These are phyloP conservation scores for Teinopalpus imperialis DNA, from an alignment of 2,888 invertebrate genomes.

Conservation along the genomic window DNA sequence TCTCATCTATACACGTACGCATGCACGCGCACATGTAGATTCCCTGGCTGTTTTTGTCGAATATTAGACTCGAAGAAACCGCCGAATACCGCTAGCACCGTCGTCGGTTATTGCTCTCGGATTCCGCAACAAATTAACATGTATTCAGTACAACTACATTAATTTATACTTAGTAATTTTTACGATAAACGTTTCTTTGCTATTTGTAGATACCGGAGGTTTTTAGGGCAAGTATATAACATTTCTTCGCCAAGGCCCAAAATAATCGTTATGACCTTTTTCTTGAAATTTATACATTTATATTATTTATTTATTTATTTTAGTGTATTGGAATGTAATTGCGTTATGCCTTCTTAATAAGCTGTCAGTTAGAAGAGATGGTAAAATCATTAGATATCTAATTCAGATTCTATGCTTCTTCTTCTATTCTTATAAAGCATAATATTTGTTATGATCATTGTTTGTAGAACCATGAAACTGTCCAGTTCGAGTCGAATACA, in stretches of 20 bases:
- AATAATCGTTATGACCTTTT: slow-evolving; percentile 11
- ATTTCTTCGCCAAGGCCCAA: not conserved
- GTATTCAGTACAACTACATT: slow-evolving; percentile 78
- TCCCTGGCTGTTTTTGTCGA: slow-evolving; percentile 68
- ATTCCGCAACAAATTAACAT: slow-evolving; percentile 82
- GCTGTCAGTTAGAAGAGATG: no score
- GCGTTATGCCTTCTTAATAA: no score
- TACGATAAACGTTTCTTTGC: slow-evolving; percentile 56
- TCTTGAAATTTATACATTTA: no score
- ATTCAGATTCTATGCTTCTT: no score
- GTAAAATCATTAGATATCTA: no score
- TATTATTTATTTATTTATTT: no score
- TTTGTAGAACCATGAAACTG: no score
- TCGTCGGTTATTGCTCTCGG: slow-evolving; percentile 79
- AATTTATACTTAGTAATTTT: slow-evolving; percentile 72
- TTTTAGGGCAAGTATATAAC: slow-evolving; percentile 12
- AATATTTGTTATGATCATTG: no score
- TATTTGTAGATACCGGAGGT: slow-evolving; percentile 29
- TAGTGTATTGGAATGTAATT: no score
- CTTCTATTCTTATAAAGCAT: no score
- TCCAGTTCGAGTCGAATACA: no score
- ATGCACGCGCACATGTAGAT: slow-evolving; percentile 45
- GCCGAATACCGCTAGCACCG: slow-evolving; percentile 76
- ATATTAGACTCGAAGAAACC: slow-evolving; percentile 75
- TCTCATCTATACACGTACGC: slow-evolving; percentile 30